Base-by-base conservation (phyloP, 1,140 invertebrate genomes). In the Drosophila orena region DNA sequence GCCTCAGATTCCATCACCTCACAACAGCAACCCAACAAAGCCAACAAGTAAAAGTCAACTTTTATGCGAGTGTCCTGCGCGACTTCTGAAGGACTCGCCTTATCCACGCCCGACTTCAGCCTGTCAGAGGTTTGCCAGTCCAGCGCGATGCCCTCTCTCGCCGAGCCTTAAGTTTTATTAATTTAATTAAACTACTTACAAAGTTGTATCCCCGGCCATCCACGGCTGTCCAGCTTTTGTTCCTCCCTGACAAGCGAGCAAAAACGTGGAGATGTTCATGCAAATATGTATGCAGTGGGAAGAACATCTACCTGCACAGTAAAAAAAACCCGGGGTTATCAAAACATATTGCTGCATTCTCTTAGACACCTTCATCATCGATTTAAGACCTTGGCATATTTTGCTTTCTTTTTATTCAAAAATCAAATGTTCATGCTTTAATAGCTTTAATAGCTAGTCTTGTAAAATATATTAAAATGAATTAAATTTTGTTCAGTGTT, bases 131-230 rank as follows among this genome's bases (percentile, higher is more conserved):
- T 74, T 55, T 20, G 49, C 61, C 40, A 34, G 37, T 54, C 38
- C 72, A 12, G 34, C 34, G 59, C 38, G 30, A 37, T 54, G 75
- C 66, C 49, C 62, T 46, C 73, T 49, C 61, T 71, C 15, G 55
- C 44, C 75, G 54, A 73, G 76, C 84, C 89, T 88, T 88, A 88
- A 89, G 84, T 89, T 88, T 88, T 88, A 88, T 88, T 89, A 88
- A 88, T 88, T 88, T 89, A 90, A 88, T 88, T 88, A 88, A 88
- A 88, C 84, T 88, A 89, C 84, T 89, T 88, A 88, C 79, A 88
- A 88, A 84, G 84, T 88, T 88, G 79, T 88, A 77, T 62, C 64
- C 83, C 53, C 79, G 77, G 56, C 73, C 80, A 85, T 81, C 78
- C 83, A 81, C 78, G 70, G 58, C 57, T 68, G 76, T 80, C 81